These are phyloP conservation scores for Phallusia fumigata DNA, from an alignment of 23 tunicate genomes.

Conservation along the genomic window DNA sequence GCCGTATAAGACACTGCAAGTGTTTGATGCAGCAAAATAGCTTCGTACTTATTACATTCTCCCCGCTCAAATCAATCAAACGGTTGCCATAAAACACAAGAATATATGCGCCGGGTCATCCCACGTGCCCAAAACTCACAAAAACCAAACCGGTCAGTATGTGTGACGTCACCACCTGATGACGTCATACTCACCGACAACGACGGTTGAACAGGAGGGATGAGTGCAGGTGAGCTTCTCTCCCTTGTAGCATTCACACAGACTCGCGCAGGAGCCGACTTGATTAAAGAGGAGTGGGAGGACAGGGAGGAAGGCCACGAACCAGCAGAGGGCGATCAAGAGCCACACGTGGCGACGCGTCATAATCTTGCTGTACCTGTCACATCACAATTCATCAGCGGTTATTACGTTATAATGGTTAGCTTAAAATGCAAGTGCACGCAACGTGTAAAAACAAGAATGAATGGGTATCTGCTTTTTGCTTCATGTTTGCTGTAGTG, in stretches of 20 bases:
- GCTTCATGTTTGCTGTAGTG: too few relatives aligned
- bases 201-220: conserved; percentile 38
- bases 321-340: conserved; percentile 54
- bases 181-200: conserved; percentile 29
- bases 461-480: too few relatives aligned
- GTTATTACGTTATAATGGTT: background rate
- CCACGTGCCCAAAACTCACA: too few relatives aligned
- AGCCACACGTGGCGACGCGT: conserved; percentile 22
- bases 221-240: conserved; percentile 28
- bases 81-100: too few relatives aligned
- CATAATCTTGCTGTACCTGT: conserved; percentile 55
- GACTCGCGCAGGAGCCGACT: conserved; percentile 48
- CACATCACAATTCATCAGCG: background rate
- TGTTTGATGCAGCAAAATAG: too few relatives aligned
- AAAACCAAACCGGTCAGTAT: too few relatives aligned
- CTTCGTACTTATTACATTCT: too few relatives aligned
- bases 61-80: too few relatives aligned
- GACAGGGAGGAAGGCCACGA: conserved; percentile 46
- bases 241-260: conserved; percentile 30
- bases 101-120: too few relatives aligned
- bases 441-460: too few relatives aligned
- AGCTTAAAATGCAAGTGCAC: background rate
- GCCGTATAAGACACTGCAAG: too few relatives aligned
- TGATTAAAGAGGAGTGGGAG: conserved; percentile 32
- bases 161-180: background rate